Base-by-base conservation (phyloP, 2,888 invertebrate genomes). In the Orthonychiurus folsomi region DNA sequence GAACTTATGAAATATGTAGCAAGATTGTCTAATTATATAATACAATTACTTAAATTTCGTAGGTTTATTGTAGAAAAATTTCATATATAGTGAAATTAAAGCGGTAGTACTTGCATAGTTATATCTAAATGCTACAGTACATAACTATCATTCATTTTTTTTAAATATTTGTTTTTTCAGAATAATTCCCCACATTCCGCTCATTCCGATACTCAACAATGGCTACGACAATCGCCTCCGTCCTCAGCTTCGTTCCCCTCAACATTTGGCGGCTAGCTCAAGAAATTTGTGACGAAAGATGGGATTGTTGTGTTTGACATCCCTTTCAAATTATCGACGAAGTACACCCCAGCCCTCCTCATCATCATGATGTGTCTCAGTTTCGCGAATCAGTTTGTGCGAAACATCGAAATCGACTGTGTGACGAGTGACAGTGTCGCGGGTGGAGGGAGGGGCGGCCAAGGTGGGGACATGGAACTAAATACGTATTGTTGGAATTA, bases 401-500 rank as follows among this genome's bases (percentile, higher is more conserved):
- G 65, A 1, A 65, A 62, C 27, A 53, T 65, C 3, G 65, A 65
- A 26, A 62, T 65, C n/a, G 65, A 65, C 27, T 65, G 65, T n/a
- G 12, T 56, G 15, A 59, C 64, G 15, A 59, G 47, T n/a, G 59
- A 59, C 18, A 59, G 23, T 3, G 18, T 23, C n/a, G 28, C 26
- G 3, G 48, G 27, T 1, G 57, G 56, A 1, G 54, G 60, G 18
- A 27, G 27, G 3, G 56, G 59, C 1, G 59, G 62, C 21, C 50
- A 60, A 23, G 57, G 62, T 25, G 57, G 53, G 2, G 62, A 62
- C 20, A 21, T 59, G 3, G 65, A 65, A 57, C 54, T 65, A 1
- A 65, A 62, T 50, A 62, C 62, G 27, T 65, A 62, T 37, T 65
- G 65, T 27, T 65, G 65, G 65, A 65, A 65, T 27, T 56, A 60